These are phyloP conservation scores for Hystrix cristata DNA, from an alignment of 2,113 vertebrate genomes.

Conservation along the genomic window DNA sequence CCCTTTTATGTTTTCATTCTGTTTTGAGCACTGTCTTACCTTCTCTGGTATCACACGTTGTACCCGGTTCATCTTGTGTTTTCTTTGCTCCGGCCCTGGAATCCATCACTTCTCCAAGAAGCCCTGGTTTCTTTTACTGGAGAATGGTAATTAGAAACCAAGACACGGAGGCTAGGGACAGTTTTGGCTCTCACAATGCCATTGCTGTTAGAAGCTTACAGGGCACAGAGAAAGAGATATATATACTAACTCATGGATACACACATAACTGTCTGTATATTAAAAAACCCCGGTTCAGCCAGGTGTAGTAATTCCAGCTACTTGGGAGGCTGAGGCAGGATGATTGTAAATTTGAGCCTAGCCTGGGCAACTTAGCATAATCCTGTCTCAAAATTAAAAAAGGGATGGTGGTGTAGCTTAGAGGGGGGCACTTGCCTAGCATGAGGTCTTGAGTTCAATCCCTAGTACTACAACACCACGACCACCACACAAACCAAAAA, in stretches of 20 bases:
- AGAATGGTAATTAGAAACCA: neutral
- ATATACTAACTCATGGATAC: neutral
- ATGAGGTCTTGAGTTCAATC: too few relatives aligned
- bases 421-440: too few relatives aligned
- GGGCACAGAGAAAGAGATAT: neutral
- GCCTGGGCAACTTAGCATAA: too few relatives aligned
- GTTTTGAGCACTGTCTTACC: neutral
- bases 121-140: too few relatives aligned
- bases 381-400: too few relatives aligned
- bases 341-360: too few relatives aligned
- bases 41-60: neutral
- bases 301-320: too few relatives aligned
- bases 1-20: neutral
- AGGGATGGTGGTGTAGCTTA: too few relatives aligned
- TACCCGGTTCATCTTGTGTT: neutral
- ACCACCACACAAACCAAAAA: too few relatives aligned
- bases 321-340: too few relatives aligned
- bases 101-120: too few relatives aligned
- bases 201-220: neutral
- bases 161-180: neutral
- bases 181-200: neutral
- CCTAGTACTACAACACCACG: too few relatives aligned
- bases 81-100: neutral
- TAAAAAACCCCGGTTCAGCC: neutral
- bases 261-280: neutral